A percentile compares a stretch with the other conserved stretches of the same genome.
phyloP scores from a whole-genome alignment of 2,113 vertebrate genomes.

The Embiotoca jacksoni region DNA sequence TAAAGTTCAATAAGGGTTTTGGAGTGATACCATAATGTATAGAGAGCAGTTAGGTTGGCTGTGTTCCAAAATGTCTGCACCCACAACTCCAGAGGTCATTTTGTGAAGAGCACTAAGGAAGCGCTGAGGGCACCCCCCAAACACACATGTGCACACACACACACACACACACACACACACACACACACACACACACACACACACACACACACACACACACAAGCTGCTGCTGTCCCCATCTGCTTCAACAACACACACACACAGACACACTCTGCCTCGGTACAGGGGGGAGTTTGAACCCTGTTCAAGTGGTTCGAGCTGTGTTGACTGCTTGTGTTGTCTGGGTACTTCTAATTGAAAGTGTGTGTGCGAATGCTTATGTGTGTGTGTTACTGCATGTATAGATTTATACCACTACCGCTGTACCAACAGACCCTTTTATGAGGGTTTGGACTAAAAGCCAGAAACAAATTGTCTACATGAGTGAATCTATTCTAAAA shows the following conservation, averaged over 20 bases:
- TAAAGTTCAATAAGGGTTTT: slow-evolving; percentile 21
- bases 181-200: slow-evolving; percentile 21
- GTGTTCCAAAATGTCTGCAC: slow-evolving; percentile 23
- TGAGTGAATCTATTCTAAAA: background rate
- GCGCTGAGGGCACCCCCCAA: slow-evolving; percentile 20
- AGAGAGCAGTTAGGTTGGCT: slow-evolving; percentile 42
- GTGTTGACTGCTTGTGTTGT: slow-evolving; percentile 49
- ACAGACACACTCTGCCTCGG: background rate
- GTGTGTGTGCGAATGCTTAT: background rate
- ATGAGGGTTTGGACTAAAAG: background rate
- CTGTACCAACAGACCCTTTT: background rate
- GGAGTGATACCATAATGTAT: slow-evolving; percentile 17
- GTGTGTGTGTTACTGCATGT: background rate
- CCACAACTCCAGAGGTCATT: slow-evolving; percentile 48
- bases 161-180: slow-evolving; percentile 3
- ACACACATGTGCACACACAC: slow-evolving; percentile 6
- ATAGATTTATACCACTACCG: slow-evolving; percentile 21
- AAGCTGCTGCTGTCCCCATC: slow-evolving; percentile 30
- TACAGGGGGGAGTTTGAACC: slow-evolving; percentile 35
- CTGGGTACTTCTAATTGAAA: slow-evolving; percentile 33
- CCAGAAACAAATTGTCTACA: slow-evolving; percentile 4
- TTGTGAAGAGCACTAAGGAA: slow-evolving; percentile 37
- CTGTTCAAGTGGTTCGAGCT: slow-evolving; percentile 38
- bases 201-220: slow-evolving; percentile 9
- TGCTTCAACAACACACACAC: slow-evolving; percentile 30